A percentile compares a stretch with the other conserved stretches of the same genome.
These are phyloP conservation scores for Pholis gunnellus DNA, from an alignment of 2,113 vertebrate genomes.

Conservation along the genomic window DNA sequence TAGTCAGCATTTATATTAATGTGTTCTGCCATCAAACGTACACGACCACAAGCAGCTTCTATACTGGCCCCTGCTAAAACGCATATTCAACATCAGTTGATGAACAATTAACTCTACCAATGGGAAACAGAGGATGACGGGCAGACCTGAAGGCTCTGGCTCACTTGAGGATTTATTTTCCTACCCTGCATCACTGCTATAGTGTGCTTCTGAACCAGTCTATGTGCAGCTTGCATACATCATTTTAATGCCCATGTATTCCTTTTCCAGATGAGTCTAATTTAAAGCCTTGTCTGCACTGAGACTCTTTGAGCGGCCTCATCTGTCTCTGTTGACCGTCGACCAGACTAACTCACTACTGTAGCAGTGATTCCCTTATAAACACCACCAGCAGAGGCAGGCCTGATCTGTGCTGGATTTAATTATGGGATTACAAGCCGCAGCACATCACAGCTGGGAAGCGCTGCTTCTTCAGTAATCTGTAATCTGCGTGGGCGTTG, in stretches of 20 bases:
- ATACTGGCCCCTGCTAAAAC: constrained; percentile 19
- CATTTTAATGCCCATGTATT: constrained; percentile 17
- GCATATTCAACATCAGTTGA: constrained; percentile 21
- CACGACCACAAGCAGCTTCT: constrained; percentile 23
- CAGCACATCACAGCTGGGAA: constrained; percentile 58
- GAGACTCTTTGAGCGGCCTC: not conserved
- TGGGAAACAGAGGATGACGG: not conserved
- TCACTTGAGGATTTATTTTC: not conserved
- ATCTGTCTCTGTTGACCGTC: not conserved
- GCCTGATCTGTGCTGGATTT: constrained; percentile 40
- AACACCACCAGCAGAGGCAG: constrained; percentile 56
- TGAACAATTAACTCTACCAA: not conserved
- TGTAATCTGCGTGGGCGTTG: constrained; percentile 65
- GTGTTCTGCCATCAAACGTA: constrained; percentile 37
- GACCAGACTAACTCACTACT: not conserved
- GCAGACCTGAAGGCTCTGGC: not conserved
- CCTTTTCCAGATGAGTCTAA: not conserved
- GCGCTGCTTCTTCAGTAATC: constrained; percentile 63
- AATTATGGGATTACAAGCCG: constrained; percentile 69
- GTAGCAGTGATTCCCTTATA: constrained; percentile 9
- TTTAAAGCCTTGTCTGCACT: constrained; percentile 25
- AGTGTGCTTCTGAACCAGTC: not conserved
- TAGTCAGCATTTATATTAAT: constrained; percentile 15
- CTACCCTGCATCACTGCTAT: not conserved
- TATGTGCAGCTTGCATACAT: not conserved